phyloP scores from a whole-genome alignment of 2,113 vertebrate species.

The Ginglymostoma cirratum region DNA sequence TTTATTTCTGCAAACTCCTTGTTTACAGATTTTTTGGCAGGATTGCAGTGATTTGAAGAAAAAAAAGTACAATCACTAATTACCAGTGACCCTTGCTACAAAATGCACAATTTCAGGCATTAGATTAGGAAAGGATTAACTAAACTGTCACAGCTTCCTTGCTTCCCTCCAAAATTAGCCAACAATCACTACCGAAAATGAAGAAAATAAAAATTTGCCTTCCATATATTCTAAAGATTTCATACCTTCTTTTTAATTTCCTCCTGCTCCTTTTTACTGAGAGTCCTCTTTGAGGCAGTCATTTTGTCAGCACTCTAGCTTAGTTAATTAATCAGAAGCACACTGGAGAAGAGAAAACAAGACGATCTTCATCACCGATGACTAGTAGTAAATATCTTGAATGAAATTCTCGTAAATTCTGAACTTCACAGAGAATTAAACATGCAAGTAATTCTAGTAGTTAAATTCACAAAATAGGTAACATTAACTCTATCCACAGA shows the following conservation, averaged over 20 bases:
- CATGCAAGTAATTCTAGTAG: not conserved
- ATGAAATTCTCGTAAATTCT: not conserved
- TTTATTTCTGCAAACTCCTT: not conserved
- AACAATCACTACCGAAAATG: not conserved
- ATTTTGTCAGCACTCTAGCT: constrained; percentile 96
- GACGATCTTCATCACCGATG: not conserved
- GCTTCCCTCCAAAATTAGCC: not conserved
- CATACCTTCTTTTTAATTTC: constrained; percentile 94
- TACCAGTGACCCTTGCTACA: not conserved
- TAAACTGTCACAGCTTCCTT: not conserved
- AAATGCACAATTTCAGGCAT: not conserved
- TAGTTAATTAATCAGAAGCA: constrained; percentile 83
- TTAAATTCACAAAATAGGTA: not conserved
- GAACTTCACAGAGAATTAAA: not conserved
- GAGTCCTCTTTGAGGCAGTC: constrained; percentile 85
- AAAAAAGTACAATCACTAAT: not conserved
- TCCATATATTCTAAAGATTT: not conserved
- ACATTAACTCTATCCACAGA: not conserved
- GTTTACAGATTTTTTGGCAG: not conserved
- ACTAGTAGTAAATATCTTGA: not conserved
- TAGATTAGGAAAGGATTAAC: not conserved
- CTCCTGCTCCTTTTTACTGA: constrained; percentile 96
- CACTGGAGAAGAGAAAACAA: constrained; percentile 58
- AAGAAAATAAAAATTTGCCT: not conserved
- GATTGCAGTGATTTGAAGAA: too few species aligned